Evolutionary conservation across 2,113 vertebrate genomes (phyloP), one percentile per base, ranked within the genome.

Genomic region (Geothlypis trichas): DNA sequence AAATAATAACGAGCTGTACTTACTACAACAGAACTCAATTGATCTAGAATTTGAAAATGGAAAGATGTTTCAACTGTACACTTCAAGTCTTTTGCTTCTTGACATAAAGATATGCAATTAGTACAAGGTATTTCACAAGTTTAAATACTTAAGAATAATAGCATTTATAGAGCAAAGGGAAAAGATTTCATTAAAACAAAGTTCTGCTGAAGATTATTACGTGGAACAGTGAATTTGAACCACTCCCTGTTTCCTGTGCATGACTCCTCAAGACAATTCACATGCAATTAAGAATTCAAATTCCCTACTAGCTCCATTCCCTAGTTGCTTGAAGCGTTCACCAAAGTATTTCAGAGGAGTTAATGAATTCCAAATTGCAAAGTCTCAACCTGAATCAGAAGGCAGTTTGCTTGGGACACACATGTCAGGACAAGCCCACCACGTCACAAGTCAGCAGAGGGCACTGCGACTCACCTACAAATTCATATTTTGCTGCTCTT

Each of bases 201-300:
- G 21, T 47, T 91, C 66, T 85, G 51, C 26, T 58, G n/a, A 71
- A 87, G 58, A 80, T 68, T 52, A 69, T 65, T 77, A 83, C 0
- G 27, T 33, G 28, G 27, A 78, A 18, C 21, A 42, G n/a, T 10
- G 41, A 89, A 88, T 39, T 81, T 31, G 67, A 90, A 90, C 58
- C 65, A 61, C 83, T 93, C 83, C 76, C 55, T 0, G 2, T 71
- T 95, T 89, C 78, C 58, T 82, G n/a, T 57, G 28, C 51, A 17
- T 84, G 44, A 94, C 72, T 86, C 59, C 33, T 47, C 9, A 1
- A 57, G 47, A 52, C 88, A 95, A 94, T 82, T 91, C 57, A 78
- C 31, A 68, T 23, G n/a, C 79, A 94, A 90, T 90, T 92, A 95
- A 72, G 30, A 94, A 86, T 46, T 78, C 26, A 75, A 90, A 78